phyloP scores from a whole-genome alignment of 2,797 vertebrate genomes.

The Hafferia zeledoni region DNA sequence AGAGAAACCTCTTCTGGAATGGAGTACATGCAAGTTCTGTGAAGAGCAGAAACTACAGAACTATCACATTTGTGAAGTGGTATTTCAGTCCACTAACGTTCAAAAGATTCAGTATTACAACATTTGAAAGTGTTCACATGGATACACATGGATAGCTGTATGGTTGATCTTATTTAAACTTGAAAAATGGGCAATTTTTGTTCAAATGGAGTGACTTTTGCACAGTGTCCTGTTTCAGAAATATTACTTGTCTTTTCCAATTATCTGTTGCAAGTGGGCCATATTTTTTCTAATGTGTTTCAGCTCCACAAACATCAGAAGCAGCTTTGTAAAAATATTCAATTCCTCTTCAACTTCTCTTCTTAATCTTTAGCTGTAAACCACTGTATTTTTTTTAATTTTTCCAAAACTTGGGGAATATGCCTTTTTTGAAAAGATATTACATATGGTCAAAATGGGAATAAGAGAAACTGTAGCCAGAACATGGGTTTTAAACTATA shows the following conservation, averaged over 20 bases:
- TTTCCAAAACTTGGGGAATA: neutral
- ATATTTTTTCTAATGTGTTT: neutral
- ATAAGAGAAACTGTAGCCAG: neutral
- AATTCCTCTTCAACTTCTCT: neutral
- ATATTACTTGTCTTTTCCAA: neutral
- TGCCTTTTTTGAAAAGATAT: neutral
- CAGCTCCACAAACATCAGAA: neutral
- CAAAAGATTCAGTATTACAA: neutral
- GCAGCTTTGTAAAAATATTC: neutral
- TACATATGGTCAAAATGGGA: neutral
- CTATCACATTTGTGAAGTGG: neutral
- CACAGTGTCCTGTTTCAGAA: neutral
- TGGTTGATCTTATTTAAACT: neutral
- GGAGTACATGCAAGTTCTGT: neutral
- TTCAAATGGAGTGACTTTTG: neutral
- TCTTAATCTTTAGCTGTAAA: neutral
- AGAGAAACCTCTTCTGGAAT: neutral
- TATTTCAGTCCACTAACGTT: neutral
- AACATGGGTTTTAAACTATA: neutral
- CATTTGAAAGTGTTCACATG: neutral
- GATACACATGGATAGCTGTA: neutral
- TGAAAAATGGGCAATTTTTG: neutral
- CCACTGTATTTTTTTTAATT: neutral
- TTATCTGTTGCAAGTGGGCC: neutral
- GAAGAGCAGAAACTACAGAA: neutral